Base-by-base conservation (phyloP, 2,113 vertebrate genomes). In the Thalassoma bifasciatum region DNA sequence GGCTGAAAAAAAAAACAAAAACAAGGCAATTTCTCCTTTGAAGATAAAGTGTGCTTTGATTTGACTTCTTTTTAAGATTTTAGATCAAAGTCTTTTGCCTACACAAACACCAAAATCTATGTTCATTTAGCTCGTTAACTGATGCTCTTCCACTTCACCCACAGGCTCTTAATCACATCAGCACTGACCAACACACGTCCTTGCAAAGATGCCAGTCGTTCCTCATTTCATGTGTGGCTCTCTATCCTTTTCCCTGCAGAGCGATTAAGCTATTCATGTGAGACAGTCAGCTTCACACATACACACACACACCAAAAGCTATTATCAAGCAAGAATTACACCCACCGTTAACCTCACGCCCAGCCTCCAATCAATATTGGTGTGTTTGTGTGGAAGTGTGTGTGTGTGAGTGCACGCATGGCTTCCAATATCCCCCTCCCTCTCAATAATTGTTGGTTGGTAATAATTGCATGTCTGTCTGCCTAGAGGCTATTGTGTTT, bases 291-390 rank as follows among this genome's bases (percentile, higher is more conserved):
- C 89, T 88, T 86, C 83, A 78, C 68, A 30, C 65, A 67, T 50
- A 30, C 46, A 63, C 44, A 58, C 50, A 59, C 59, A 74, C 57
- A 24, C 69, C 78, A 40, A 85, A 62, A 79, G 61, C 83, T 85
- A 90, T 89, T 87, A 88, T 92, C 84, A 91, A 88, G 78, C 86
- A 85, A 84, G 79, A 92, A 92, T 92, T 90, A 92, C 87, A 91
- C 89, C 82, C 88, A 79, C 84, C 51, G 82, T 90, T 92, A 89
- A 87, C 90, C 84, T 86, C 86, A 85, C 56, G 23, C 77, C 83
- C 82, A 65, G 77, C 77, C 61, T 71, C 77, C 74, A 85, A 90
- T 92, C 88, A 88, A 92, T 92, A 89, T 46, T 79, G 63, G 53
- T 40, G 23, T 24, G 36, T 64, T 37, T 67, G 72, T 80, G 54